Percentiles rank a stretch among this genome's conserved stretches.
Conservation (phyloP, 2,113 vertebrate genomes). For the Emydocephalus ijimae region DNA sequence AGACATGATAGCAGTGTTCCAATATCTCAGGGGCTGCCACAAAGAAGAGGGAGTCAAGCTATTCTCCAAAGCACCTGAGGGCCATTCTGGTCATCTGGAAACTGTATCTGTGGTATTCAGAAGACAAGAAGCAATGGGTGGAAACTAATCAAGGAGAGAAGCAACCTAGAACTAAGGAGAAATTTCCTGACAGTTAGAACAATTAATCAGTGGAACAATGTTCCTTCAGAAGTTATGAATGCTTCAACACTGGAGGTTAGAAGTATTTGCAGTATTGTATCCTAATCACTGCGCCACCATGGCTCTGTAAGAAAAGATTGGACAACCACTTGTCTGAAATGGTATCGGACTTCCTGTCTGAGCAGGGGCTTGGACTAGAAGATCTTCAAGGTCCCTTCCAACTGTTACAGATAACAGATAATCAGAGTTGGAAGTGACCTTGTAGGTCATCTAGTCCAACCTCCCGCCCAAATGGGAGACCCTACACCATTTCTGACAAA, state of each 20-base stretch:
- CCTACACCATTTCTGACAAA: too few species aligned
- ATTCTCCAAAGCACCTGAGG: neutral
- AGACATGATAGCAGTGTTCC: neutral
- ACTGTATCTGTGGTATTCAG: too few species aligned
- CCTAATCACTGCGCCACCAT: too few species aligned
- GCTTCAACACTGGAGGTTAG: neutral
- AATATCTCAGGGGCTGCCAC: neutral
- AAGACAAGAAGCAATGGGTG: neutral
- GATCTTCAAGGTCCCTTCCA: neutral
- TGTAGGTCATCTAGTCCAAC: too few species aligned
- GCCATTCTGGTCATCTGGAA: too few species aligned
- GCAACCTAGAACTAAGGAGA: neutral
- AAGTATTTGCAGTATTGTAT: too few species aligned
- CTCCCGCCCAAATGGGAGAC: too few species aligned
- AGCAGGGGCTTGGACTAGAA: neutral
- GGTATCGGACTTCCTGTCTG: neutral
- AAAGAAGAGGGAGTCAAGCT: neutral
- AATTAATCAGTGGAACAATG: neutral
- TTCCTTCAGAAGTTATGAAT: neutral
- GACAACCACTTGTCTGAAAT: neutral
- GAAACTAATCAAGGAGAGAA: neutral
- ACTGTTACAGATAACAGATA: neutral
- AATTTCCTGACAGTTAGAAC: neutral
- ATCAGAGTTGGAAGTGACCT: too few species aligned
- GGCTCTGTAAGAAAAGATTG: neutral